A percentile compares a stretch with the other conserved stretches of the same genome.
Conservation (phyloP, 2,797 vertebrate species). For the Zalophus californianus region DNA sequence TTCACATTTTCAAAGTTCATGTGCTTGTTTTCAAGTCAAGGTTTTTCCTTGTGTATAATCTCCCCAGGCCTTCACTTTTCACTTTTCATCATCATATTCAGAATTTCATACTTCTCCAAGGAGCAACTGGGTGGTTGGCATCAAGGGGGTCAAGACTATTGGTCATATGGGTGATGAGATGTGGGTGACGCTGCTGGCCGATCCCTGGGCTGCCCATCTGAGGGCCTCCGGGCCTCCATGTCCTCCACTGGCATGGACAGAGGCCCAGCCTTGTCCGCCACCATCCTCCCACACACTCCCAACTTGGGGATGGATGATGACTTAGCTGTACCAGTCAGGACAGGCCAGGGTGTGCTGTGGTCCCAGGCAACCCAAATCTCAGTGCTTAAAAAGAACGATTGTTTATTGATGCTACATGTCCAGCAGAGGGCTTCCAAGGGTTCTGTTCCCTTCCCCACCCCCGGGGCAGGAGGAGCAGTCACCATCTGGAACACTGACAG, state of each 20-base stretch:
- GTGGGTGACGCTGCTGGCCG: background rate
- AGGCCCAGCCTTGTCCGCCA: background rate
- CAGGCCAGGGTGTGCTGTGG: too few relatives aligned
- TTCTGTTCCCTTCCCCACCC: background rate
- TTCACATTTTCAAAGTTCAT: slow-evolving; percentile 61
- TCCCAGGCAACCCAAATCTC: background rate
- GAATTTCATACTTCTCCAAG: background rate
- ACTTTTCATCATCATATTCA: background rate
- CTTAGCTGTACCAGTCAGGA: background rate
- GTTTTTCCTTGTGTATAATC: background rate
- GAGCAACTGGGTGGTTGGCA: background rate
- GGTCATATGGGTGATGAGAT: background rate
- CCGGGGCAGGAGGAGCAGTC: background rate
- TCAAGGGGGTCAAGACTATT: too few relatives aligned
- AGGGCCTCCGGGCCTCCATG: background rate
- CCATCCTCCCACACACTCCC: too few relatives aligned
- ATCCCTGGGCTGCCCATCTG: background rate
- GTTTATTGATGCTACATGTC: background rate
- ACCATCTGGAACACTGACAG: background rate
- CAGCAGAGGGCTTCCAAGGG: background rate
- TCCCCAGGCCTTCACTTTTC: background rate
- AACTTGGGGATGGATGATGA: background rate
- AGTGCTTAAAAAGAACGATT: background rate
- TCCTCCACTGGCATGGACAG: background rate
- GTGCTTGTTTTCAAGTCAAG: slow-evolving; percentile 12